Evolutionary conservation across 2,113 vertebrate genomes (phyloP).

Genomic region (Semicossyphus pulcher): DNA sequence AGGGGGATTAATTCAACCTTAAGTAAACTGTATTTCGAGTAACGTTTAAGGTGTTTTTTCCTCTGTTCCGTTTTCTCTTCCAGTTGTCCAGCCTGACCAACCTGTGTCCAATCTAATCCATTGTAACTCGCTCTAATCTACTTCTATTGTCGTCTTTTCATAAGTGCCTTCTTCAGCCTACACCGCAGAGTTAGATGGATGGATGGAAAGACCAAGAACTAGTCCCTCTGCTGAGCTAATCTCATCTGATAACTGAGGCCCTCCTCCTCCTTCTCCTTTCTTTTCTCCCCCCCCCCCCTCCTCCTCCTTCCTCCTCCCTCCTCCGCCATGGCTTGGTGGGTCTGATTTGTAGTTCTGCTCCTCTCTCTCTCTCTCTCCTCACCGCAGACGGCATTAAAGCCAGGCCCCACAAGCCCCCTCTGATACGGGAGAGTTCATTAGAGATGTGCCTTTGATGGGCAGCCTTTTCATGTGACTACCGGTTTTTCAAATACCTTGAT

Average conservation of each 20-base stretch:
- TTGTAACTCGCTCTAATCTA: conserved; percentile 36
- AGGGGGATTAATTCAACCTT: conserved; percentile 3
- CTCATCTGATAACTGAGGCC: conserved; percentile 86
- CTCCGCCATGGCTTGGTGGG: conserved; percentile 74
- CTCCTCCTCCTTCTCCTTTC: conserved; percentile 45
- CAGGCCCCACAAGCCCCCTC: conserved; percentile 86
- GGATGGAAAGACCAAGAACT: conserved; percentile 84
- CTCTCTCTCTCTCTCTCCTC: conserved; percentile 84
- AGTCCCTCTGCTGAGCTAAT: conserved; percentile 88
- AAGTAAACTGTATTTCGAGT: not conserved
- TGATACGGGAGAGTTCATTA: conserved; percentile 99
- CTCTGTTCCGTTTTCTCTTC: not conserved
- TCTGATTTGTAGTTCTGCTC: conserved; percentile 93
- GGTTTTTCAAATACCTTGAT: conserved; percentile 99
- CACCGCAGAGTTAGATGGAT: conserved; percentile 51
- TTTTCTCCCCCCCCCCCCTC: conserved; percentile 30
- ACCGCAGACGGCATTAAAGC: conserved; percentile 94
- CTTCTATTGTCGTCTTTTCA: conserved; percentile 44
- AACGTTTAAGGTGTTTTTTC: not conserved
- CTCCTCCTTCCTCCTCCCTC: conserved; percentile 34
- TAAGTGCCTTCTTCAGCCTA: conserved; percentile 28
- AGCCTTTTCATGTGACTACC: conserved; percentile 94
- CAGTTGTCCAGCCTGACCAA: conserved; percentile 8
- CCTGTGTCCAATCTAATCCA: conserved; percentile 25
- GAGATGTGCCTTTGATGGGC: conserved; percentile 99